Conservation (phyloP, 2,113 vertebrate species). For the Anhinga anhinga region DNA sequence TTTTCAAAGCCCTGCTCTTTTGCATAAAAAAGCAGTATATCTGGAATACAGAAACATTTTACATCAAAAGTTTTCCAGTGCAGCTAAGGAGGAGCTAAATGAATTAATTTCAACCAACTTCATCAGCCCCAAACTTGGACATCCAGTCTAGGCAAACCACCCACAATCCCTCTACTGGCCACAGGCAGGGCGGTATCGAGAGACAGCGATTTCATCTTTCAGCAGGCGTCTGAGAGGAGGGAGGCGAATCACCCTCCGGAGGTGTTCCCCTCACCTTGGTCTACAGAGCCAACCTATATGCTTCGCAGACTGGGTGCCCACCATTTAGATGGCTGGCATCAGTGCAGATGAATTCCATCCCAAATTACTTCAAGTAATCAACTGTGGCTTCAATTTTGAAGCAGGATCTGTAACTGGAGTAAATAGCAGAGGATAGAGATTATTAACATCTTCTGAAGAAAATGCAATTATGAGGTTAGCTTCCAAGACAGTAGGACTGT, state of each 20-base stretch:
- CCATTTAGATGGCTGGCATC: neutral
- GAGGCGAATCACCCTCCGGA: neutral
- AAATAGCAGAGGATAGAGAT: neutral
- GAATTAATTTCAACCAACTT: neutral
- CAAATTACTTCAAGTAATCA: conserved; percentile 62
- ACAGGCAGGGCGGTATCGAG: neutral
- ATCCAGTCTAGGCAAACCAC: neutral
- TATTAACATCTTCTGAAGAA: conserved; percentile 3
- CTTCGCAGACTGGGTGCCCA: neutral
- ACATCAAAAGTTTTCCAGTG: conserved; percentile 71
- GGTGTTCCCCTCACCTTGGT: neutral
- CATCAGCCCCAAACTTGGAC: neutral
- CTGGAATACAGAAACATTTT: conserved; percentile 65
- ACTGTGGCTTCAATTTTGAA: conserved; percentile 57
- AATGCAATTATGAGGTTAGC: neutral
- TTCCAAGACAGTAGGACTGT: neutral
- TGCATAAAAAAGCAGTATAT: conserved; percentile 45
- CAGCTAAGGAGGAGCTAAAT: conserved; percentile 34
- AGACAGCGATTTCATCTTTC: neutral
- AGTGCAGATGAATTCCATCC: conserved; percentile 30
- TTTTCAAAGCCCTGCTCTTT: conserved; percentile 62
- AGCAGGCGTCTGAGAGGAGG: neutral
- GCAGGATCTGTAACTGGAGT: conserved; percentile 40
- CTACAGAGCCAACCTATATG: neutral
- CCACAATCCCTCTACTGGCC: neutral